phyloP scores from a whole-genome alignment of 2,113 vertebrate genomes.

The Myotis lucifugus region DNA sequence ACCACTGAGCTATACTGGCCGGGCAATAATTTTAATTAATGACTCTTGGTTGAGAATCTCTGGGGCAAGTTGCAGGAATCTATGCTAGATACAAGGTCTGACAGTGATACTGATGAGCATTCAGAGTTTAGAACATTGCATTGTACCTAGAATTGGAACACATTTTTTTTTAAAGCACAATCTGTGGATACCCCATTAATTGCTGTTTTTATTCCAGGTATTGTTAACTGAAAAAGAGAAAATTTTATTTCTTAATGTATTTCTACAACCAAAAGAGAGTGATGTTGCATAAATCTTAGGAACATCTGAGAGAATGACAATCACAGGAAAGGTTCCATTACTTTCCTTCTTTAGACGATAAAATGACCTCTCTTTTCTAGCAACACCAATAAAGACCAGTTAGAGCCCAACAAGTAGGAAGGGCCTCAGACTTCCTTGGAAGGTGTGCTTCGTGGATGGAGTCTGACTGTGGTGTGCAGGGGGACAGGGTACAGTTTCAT shows the following conservation, averaged over 20 bases:
- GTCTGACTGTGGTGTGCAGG: background rate
- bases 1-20: no score
- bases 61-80: background rate
- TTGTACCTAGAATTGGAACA: background rate
- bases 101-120: background rate
- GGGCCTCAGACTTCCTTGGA: background rate
- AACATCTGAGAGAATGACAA: background rate
- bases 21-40: background rate
- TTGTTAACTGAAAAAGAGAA: background rate
- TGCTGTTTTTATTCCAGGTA: background rate
- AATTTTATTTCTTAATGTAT: background rate
- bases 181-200: background rate
- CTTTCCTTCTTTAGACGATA: background rate
- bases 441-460: background rate
- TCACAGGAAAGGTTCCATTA: background rate
- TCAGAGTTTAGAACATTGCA: background rate
- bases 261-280: background rate
- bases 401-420: background rate
- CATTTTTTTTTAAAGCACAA: background rate
- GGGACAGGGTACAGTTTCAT: background rate
- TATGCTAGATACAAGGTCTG: background rate
- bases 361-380: background rate
- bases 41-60: slow-evolving; percentile 38
- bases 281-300: background rate
- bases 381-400: background rate